A percentile compares a stretch with the other conserved stretches of the same genome.
phyloP scores from a whole-genome alignment of 2,797 vertebrate species.

The Pipistrellus nathusii region DNA sequence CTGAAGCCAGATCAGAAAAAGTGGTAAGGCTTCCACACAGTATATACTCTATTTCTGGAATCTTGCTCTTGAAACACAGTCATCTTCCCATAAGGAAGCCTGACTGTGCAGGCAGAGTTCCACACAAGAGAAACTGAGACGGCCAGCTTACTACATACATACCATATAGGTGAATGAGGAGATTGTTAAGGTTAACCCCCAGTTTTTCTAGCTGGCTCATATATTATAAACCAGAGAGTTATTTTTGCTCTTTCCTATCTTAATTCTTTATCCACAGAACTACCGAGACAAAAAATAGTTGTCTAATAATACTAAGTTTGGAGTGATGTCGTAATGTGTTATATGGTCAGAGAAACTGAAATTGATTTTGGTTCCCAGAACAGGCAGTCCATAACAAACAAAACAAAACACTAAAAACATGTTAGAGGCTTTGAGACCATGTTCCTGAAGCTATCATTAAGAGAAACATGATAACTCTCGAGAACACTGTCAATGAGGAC shows the following conservation, averaged over 20 bases:
- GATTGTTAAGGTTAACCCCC: background rate
- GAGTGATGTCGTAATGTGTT: background rate
- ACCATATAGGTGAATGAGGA: background rate
- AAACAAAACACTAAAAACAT: background rate
- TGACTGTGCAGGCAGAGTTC: background rate
- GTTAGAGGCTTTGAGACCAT: background rate
- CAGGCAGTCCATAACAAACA: background rate
- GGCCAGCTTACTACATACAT: background rate
- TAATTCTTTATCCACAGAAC: background rate
- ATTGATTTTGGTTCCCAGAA: background rate
- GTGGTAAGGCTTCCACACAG: background rate
- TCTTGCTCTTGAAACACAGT: background rate
- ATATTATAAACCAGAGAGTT: background rate
- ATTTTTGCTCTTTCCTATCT: background rate
- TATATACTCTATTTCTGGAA: background rate
- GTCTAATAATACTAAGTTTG: background rate
- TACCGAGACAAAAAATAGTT: background rate
- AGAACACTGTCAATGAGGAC: background rate
- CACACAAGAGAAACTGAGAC: background rate
- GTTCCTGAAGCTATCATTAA: background rate
- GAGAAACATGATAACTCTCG: background rate
- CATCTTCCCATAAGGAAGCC: background rate
- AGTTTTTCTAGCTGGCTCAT: background rate
- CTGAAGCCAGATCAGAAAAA: background rate
- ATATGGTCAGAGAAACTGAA: background rate